Evolutionary conservation across 2,113 vertebrate species (phyloP), one percentile per base, ranked within the genome.

Genomic region (Paramisgurnus dabryanus): DNA sequence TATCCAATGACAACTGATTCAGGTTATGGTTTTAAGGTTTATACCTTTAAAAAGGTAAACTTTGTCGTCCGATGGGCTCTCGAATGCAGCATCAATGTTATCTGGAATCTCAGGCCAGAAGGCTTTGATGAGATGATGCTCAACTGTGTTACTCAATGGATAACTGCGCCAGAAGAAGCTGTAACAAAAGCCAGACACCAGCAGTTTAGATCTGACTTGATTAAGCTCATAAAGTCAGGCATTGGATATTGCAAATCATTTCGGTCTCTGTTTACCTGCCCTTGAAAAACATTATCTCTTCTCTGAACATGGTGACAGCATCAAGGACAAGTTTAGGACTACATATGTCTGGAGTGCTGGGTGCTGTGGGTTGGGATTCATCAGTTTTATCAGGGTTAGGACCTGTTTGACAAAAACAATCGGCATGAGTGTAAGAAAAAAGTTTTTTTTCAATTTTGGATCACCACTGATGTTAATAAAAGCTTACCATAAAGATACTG

Each of bases 231-330:
- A 34, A 34, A 1, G 1, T 34, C 27, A 34, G 1, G 27, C 27
- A 34, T 34, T 34, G 27, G 27, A 1, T 3, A 34, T 34, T 34
- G 2, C 27, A 34, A 34, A 34, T 1, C 27, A 34, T 34, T 34
- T 34, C 27, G 1, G 27, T 34, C 3, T 34, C 27, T 34, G 27
- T 34, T 34, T 34, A 98, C 97, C 88, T 93, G 91, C 86, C 92
- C 88, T 96, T 97, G 88, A 99, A 97, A 91, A 98, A 96, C 43
- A 95, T 3, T 60, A 86, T 89, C 88, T 96, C 97, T 90, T 97
- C 95, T 45, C 96, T 91, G 9, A 97, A 79, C 0, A 87, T 94
- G 70, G 94, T 79, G 3, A 94, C 87, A 15, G 96, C 93, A 70
- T 98, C 96, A 85, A 98, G 90, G 0, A 92, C 92, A 89, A 97